phyloP scores from a whole-genome alignment of 2,797 vertebrate genomes.

The Clarias pachynema region DNA sequence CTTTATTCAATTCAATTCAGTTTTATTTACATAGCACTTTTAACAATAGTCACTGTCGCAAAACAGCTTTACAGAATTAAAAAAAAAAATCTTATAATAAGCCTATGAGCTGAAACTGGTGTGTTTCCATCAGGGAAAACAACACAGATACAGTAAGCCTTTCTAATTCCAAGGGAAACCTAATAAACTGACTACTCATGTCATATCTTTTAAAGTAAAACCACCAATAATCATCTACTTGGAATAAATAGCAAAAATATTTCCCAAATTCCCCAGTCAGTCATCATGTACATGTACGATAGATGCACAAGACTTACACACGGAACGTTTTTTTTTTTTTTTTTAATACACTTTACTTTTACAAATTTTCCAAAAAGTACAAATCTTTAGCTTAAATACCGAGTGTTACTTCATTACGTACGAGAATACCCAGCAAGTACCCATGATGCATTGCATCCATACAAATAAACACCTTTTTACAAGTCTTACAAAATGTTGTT shows the following conservation, averaged over 20 bases:
- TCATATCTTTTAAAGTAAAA: no score
- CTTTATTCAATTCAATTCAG: neutral
- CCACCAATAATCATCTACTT: neutral
- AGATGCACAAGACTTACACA: conserved; percentile 72
- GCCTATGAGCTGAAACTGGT: neutral
- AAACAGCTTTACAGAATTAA: no score
- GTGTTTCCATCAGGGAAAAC: neutral
- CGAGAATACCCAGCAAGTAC: conserved; percentile 65
- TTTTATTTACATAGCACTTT: no score
- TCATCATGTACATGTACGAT: conserved; percentile 36
- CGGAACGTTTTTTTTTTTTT: conserved; percentile 59
- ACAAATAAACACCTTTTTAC: conserved; percentile 64
- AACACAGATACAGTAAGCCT: neutral
- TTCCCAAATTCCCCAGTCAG: neutral
- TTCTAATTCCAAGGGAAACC: neutral
- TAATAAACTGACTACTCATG: neutral
- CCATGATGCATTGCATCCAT: conserved; percentile 71
- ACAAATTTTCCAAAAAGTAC: conserved; percentile 72
- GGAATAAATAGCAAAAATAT: neutral
- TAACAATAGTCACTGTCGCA: no score
- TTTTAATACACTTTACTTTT: conserved; percentile 73
- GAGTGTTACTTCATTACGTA: conserved; percentile 62
- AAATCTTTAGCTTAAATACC: conserved; percentile 71
- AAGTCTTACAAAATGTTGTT: conserved; percentile 56
- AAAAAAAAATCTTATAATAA: neutral